phyloP scores from a whole-genome alignment of 2,113 vertebrate species.

The Nanorana parkeri region DNA sequence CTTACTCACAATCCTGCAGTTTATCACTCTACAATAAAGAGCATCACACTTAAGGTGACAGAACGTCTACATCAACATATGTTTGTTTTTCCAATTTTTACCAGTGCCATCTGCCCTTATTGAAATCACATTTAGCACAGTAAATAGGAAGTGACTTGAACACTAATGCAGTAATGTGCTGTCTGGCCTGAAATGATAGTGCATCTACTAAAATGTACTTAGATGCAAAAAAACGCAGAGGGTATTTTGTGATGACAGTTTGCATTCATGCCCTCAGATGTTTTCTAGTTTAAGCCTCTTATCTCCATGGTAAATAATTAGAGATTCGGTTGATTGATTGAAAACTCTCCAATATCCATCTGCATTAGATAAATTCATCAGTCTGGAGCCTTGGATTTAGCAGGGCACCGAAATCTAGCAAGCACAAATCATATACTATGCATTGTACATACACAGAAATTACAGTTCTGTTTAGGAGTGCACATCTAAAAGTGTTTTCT shows the following conservation, averaged over 20 bases:
- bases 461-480: too few species aligned
- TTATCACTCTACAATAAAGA: constrained; percentile 45
- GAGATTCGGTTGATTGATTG: constrained; percentile 49
- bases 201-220: constrained; percentile 25
- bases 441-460: neutral
- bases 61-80: constrained; percentile 37
- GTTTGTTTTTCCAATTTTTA: constrained; percentile 38
- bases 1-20: constrained; percentile 2
- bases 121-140: constrained; percentile 30
- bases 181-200: constrained; percentile 16
- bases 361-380: constrained; percentile 15
- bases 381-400: constrained; percentile 14
- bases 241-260: constrained; percentile 30
- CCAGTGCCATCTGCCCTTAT: constrained; percentile 22
- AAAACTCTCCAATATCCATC: constrained; percentile 38
- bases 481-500: too few species aligned
- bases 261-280: constrained; percentile 26
- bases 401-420: neutral
- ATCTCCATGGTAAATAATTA: constrained; percentile 45
- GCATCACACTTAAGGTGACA: constrained; percentile 37
- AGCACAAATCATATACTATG: neutral
- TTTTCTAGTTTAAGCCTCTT: constrained; percentile 41
- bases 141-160: neutral
- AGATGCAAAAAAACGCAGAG: constrained; percentile 6
- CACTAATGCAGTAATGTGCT: constrained; percentile 3